phyloP scores from a whole-genome alignment of 2,797 vertebrate species.

The Neoniphon sammara region DNA sequence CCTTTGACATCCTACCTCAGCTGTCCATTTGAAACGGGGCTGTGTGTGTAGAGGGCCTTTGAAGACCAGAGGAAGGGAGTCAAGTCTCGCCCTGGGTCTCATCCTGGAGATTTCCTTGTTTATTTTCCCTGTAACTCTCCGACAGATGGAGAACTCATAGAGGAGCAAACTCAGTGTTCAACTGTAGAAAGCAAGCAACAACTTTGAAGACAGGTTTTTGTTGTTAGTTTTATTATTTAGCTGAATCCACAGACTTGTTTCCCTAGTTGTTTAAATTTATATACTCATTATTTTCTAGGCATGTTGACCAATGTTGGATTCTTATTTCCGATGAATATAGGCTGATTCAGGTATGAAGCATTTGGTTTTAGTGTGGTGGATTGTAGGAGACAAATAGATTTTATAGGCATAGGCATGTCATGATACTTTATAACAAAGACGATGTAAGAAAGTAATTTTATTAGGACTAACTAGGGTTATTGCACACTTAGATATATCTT shows the following conservation, averaged over 20 bases:
- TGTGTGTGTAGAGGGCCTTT: neutral
- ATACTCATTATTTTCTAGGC: neutral
- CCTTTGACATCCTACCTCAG: neutral
- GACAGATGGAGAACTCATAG: neutral
- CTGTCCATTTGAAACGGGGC: conserved; percentile 4
- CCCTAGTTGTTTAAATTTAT: neutral
- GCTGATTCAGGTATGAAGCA: neutral
- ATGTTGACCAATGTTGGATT: too few relatives aligned
- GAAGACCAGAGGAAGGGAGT: neutral
- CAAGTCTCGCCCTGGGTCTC: neutral
- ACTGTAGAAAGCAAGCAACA: neutral
- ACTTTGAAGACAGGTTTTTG: neutral
- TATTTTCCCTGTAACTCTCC: neutral
- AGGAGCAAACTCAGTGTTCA: neutral
- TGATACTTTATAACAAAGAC: neutral
- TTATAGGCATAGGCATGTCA: neutral
- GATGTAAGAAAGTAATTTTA: neutral
- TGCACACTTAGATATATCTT: too few relatives aligned
- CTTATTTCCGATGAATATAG: neutral
- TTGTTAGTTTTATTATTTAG: neutral
- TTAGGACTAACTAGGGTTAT: neutral
- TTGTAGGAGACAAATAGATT: too few relatives aligned
- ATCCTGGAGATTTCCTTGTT: conserved; percentile 15
- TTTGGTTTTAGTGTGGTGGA: too few relatives aligned
- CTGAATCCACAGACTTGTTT: too few relatives aligned